Evolutionary conservation across 2,113 vertebrate species (phyloP), one percentile per base, ranked within the genome.

Genomic region (Ancistrus triradiatus): DNA sequence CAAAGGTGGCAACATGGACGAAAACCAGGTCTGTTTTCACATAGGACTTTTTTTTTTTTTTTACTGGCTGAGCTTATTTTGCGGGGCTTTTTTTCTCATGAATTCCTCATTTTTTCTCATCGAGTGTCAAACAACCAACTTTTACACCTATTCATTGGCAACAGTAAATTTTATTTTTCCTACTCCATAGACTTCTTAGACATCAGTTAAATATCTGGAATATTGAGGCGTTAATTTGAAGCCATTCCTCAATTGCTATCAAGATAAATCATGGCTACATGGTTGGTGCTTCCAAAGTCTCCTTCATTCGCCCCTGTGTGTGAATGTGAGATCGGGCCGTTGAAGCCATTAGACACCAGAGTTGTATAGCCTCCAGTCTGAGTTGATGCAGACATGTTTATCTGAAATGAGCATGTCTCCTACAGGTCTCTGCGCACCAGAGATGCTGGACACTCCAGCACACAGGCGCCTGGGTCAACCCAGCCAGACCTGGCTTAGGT

Each of bases 1-100:
- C 81, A 85, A 85, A 89, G 83, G 84, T 88, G 85, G 83, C 83
- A 82, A 86, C 81, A 86, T 86, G 85, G 86, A 88, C 59, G 58
- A 84, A 85, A 83, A 79, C 84, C 86, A 88, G 84, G 69, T 75
- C 77, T 80, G 75, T 75, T 85, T 76, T 81, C 76, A 81, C 81
- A 78, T 69, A 78, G 81, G 77, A 76, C 80, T 66, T 79, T 74
- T 76, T 80, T 78, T 80, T 66, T 79, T 74, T 76, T 80, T 78
- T 80, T 22, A 2, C 11, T 79, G 82, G 73, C 79, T 76, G 74
- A 59, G 27, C 78, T 86, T 86, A 81, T 81, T 83, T 84, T 80
- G 81, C 76, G 62, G 56, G 33, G 17, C 6, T 27, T 40, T 28
- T n/a, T 40, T 55, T 44, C 42, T 63, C 13, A n/a, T n/a, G n/a